Conservation (phyloP, 2,113 vertebrate genomes). For the Sorex fumeus region DNA sequence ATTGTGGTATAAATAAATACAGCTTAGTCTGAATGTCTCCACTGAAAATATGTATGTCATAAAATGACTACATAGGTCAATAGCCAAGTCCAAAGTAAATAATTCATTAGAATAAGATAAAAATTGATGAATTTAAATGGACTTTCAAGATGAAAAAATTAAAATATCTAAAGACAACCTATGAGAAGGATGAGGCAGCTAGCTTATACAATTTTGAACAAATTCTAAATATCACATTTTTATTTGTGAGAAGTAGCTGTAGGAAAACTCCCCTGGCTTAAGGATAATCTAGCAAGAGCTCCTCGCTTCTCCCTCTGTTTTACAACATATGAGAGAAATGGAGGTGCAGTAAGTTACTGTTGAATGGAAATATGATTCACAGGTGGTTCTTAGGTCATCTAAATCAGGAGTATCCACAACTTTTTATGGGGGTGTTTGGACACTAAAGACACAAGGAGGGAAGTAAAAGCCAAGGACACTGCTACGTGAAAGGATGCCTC, state of each 20-base stretch:
- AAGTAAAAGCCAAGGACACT: background rate
- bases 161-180: background rate
- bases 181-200: constrained; percentile 25
- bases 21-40: constrained; percentile 65
- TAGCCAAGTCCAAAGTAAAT: constrained; percentile 64
- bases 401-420: background rate
- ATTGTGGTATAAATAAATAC: constrained; percentile 74
- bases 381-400: background rate
- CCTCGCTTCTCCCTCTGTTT: background rate
- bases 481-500: background rate
- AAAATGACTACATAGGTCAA: constrained; percentile 73
- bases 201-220: background rate
- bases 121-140: background rate
- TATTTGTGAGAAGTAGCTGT: background rate
- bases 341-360: background rate
- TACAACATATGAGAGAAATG: background rate
- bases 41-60: constrained; percentile 76
- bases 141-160: constrained; percentile 53
- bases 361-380: background rate
- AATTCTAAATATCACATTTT: background rate
- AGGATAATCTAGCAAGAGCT: background rate
- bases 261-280: background rate
- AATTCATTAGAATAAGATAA: constrained; percentile 68
- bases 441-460: background rate
- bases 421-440: background rate